Percentiles rank a stretch among this genome's conserved stretches.
phyloP scores from a whole-genome alignment of 2,797 vertebrate genomes.

The Sphaeramia orbicularis region DNA sequence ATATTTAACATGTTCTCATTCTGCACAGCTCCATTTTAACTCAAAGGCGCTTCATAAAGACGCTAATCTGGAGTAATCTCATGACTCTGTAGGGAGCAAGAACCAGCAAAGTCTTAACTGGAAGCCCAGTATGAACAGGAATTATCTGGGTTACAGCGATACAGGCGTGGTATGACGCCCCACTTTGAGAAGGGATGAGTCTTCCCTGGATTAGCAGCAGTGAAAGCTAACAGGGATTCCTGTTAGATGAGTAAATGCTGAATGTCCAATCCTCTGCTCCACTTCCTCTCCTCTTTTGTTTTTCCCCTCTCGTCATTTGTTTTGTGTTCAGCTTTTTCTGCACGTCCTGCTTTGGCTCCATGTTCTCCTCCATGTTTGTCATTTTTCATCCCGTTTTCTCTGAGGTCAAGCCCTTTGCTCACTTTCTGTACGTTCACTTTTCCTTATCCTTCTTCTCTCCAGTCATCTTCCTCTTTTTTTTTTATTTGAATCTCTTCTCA shows the following conservation, averaged over 20 bases:
- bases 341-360: slow-evolving; percentile 33
- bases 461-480: slow-evolving; percentile 8
- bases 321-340: slow-evolving; percentile 31
- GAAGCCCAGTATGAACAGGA: slow-evolving; percentile 46
- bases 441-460: slow-evolving; percentile 3
- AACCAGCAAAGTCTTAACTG: slow-evolving; percentile 41
- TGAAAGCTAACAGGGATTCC: slow-evolving; percentile 42
- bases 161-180: slow-evolving; percentile 41
- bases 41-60: slow-evolving; percentile 13
- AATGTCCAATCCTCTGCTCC: slow-evolving; percentile 34
- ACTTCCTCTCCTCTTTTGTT: slow-evolving; percentile 23
- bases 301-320: slow-evolving; percentile 22
- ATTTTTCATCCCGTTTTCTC: not conserved
- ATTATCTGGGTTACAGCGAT: slow-evolving; percentile 53
- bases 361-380: not conserved
- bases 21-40: slow-evolving; percentile 14
- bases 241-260: slow-evolving; percentile 43
- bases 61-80: slow-evolving; percentile 50
- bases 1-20: slow-evolving; percentile 23
- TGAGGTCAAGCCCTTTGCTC: not conserved
- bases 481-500: slow-evolving; percentile 5
- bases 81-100: slow-evolving; percentile 13
- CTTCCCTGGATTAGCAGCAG: slow-evolving; percentile 52
- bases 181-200: slow-evolving; percentile 42
- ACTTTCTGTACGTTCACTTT: slow-evolving; percentile 1